phyloP scores from a whole-genome alignment of 2,797 vertebrate genomes.

The Neosalanx taihuensis region DNA sequence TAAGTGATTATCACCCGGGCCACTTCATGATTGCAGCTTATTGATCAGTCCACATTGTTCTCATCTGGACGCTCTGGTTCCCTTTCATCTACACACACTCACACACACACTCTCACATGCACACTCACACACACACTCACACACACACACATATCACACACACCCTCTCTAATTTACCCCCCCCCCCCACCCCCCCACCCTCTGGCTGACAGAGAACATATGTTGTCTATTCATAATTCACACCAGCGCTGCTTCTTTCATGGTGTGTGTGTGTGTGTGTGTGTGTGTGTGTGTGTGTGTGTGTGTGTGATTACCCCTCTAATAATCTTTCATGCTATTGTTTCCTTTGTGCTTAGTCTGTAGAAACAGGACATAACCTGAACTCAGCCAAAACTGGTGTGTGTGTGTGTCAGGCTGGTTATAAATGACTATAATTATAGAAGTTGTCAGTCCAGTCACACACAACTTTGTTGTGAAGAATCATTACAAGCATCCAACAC shows the following conservation, averaged over 20 bases:
- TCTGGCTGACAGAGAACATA: slow-evolving; percentile 8
- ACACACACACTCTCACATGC: no score
- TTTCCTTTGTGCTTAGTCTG: slow-evolving; percentile 32
- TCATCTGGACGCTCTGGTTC: slow-evolving; percentile 20
- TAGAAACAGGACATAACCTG: slow-evolving; percentile 30
- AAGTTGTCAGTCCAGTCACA: slow-evolving; percentile 25
- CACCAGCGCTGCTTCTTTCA: background rate
- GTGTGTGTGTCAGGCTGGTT: slow-evolving; percentile 19
- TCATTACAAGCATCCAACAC: background rate
- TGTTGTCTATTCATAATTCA: slow-evolving; percentile 37
- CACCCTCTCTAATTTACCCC: slow-evolving; percentile 28
- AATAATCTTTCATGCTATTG: slow-evolving; percentile 1
- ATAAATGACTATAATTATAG: slow-evolving; percentile 44
- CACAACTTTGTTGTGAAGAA: slow-evolving; percentile 10
- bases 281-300: slow-evolving; percentile 1
- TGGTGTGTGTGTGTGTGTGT: background rate
- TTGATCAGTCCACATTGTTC: slow-evolving; percentile 43
- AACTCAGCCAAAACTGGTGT: slow-evolving; percentile 18
- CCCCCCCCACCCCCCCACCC: background rate
- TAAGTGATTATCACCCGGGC: slow-evolving; percentile 45
- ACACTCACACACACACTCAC: no score
- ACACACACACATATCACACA: no score
- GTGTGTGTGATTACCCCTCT: background rate
- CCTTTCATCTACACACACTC: slow-evolving; percentile 2
- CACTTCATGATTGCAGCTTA: slow-evolving; percentile 39